phyloP scores from a whole-genome alignment of 2,888 invertebrate genomes.

The Plusia festucae region DNA sequence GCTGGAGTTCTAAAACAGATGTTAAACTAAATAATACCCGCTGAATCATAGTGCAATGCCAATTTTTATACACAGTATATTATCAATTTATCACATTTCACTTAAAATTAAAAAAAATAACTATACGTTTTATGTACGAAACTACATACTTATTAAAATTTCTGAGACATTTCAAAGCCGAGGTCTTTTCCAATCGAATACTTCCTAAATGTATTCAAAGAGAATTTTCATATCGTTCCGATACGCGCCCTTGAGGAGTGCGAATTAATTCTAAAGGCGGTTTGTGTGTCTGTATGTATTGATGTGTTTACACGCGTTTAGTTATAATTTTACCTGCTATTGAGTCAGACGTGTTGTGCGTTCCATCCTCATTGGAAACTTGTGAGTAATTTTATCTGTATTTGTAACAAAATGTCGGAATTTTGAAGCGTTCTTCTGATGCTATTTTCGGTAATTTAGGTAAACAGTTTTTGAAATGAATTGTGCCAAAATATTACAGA shows the following conservation, averaged over 20 bases:
- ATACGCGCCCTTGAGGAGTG: slow-evolving; percentile 48
- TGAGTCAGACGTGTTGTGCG: slow-evolving; percentile 57
- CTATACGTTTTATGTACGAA: background rate
- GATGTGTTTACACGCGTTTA: slow-evolving; percentile 62
- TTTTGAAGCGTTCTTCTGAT: slow-evolving; percentile 18
- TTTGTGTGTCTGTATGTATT: slow-evolving; percentile 48
- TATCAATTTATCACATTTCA: background rate
- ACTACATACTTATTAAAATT: slow-evolving; percentile 15
- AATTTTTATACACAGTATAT: background rate
- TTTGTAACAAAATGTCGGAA: slow-evolving; percentile 20
- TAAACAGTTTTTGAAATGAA: background rate
- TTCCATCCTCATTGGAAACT: slow-evolving; percentile 39
- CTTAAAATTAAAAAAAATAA: slow-evolving; percentile 7
- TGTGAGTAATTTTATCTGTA: slow-evolving; percentile 50
- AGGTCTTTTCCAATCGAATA: slow-evolving; percentile 29
- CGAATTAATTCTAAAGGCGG: slow-evolving; percentile 58
- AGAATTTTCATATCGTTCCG: slow-evolving; percentile 34
- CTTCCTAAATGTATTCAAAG: slow-evolving; percentile 31
- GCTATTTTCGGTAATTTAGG: background rate
- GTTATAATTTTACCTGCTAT: slow-evolving; percentile 62
- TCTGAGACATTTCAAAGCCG: slow-evolving; percentile 22
- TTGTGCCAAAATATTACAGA: background rate
- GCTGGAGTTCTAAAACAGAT: background rate
- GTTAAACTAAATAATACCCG: background rate
- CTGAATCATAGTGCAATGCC: background rate